Conservation (phyloP, 2,888 invertebrate genomes). For the Sclerodermus sp. region DNA sequence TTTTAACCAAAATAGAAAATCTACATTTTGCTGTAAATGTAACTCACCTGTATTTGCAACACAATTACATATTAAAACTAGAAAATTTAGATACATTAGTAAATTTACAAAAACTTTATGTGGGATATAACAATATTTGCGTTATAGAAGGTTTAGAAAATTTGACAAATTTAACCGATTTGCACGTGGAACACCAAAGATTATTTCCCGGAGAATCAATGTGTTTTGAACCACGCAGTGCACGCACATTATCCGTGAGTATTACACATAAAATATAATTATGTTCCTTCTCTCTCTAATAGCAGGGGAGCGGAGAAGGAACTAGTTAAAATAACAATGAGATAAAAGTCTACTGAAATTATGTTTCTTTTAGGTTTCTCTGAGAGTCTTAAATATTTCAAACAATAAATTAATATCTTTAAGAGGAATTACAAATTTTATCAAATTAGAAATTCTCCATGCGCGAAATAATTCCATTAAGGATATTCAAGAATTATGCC, state of each 20-base stretch:
- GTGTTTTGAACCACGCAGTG: conserved; percentile 69
- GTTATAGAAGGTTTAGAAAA: conserved; percentile 71
- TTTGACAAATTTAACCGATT: conserved; percentile 64
- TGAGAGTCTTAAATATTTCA: conserved; percentile 66
- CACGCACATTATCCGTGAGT: conserved; percentile 64
- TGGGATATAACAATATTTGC: conserved; percentile 69
- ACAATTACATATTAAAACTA: conserved; percentile 74
- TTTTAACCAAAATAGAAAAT: conserved; percentile 74
- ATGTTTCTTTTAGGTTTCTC: conserved; percentile 57
- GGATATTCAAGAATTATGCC: conserved; percentile 62
- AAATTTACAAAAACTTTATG: conserved; percentile 76
- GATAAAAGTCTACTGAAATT: conserved; percentile 2
- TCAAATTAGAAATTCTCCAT: conserved; percentile 61
- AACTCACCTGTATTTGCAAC: conserved; percentile 73
- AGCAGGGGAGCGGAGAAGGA: no score
- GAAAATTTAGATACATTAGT: conserved; percentile 66
- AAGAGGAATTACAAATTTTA: conserved; percentile 60
- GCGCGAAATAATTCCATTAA: conserved; percentile 65
- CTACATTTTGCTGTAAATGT: conserved; percentile 67
- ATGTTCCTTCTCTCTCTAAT: neutral
- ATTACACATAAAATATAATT: neutral
- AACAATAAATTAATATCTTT: conserved; percentile 66
- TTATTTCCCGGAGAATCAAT: conserved; percentile 62
- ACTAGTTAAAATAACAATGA: no score
- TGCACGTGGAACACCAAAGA: conserved; percentile 71